Base-by-base conservation (phyloP, 2,888 invertebrate species). In the Willowsia nigromaculata region DNA sequence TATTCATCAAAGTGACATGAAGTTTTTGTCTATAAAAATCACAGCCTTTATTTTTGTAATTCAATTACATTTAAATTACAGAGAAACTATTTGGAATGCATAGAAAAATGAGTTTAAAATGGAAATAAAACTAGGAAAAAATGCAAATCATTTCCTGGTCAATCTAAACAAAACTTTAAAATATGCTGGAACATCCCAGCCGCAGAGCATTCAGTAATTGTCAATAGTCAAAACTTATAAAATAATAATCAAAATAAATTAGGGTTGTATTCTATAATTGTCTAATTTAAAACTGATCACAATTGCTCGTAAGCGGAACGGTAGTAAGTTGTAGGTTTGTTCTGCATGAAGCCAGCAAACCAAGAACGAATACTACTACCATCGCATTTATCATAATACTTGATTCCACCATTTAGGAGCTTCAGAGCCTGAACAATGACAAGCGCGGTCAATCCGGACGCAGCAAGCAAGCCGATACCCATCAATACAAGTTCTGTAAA, bases 401-500 rank as follows among this genome's bases (percentile, higher is more conserved):
- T 37, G 37, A 6, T 53, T 59, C 13, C 3, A 6, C 68, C 40
- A 27, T 18, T 40, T 18, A 18, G 18, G 18, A 68, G 9, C 40
- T 76, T 25, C 22, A 74, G 15, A n/a, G 53, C 18, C 65, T 68
- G 50, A 40, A 40, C 53, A 27, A 86, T 50, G 65, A 68, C 30
- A 43, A 86, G 40, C 1, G 80, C 80, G 11, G 18, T 40, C 6
- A 80, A 3, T 2, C 37, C 13, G 4, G 80, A 65, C n/a, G 22
- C 43, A 30, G 68, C 43, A 50, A 86, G 13, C 13, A 86, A 27
- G 11, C 86, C 80, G 37, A 86, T 80, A 15, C 86, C 86, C 76
- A 86, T 65, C 13, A 86, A 18, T 3, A 65, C 50, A 1, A 80
- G 22, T 43, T 86, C 86, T 86, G 27, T n/a, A 62, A 27, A 25